Evolutionary conservation across 2,797 vertebrate genomes (phyloP), one percentile per base, ranked within the genome.

Genomic region (Danio choprae): DNA sequence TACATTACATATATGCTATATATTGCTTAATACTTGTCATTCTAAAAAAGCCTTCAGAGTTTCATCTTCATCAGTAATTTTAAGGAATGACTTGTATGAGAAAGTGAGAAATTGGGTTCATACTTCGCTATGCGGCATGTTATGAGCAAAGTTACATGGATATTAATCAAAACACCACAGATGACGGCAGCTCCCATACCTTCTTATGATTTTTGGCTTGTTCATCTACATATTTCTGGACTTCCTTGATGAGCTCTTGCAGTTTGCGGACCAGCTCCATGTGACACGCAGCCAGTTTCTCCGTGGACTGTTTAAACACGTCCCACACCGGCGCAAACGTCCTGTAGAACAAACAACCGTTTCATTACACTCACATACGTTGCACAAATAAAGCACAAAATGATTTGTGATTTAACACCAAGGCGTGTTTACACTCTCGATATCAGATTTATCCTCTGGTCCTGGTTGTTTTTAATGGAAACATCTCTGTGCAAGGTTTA

Each of bases 201-300:
- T 98, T 99, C 89, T 99, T 99, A 91, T 98, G 97, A 83, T 96
- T 92, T 92, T 98, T 99, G 87, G 96, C 94, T 90, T 99, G 98
- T 82, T 99, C 98, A 70, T 99, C 98, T 84, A 97, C 96, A 77
- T 99, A 99, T 83, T 98, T 99, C 85, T 99, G 98, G 77, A 98
- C 96, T 87, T 99, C 98, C 86, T 98, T 99, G 89, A 99, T 98
- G 82, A 99, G 93, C 15, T 99, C 98, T 83, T 98, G 97, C 60
- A 99, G 93, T 84, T 97, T 97, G 86, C 94, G 93, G 85, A 97
- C 95, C 38, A 98, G 94, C 80, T 99, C 98, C 93, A 98, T 93
- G 89, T 99, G 98, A 92, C 97, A 98, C 81, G 87, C 89, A 84
- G 96, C 96, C 89, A 98, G 91, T 89, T 98, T 98, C 90, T 99